Conservation (phyloP, 2,888 invertebrate species). For the Drosophila buzzatii region DNA sequence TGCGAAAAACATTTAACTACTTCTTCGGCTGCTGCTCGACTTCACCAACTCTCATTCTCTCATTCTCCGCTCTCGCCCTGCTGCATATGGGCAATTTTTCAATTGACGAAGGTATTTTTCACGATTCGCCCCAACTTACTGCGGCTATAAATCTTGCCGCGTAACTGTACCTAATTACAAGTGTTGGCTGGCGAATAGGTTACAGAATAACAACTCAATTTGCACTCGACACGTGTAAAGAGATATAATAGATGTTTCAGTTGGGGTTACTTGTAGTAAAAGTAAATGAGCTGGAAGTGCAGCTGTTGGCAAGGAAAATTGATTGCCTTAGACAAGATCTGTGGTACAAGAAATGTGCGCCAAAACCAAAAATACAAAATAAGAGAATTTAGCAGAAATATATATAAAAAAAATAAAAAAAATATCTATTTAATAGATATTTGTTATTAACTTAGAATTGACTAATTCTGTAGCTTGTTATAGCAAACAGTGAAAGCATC, state of each 20-base stretch:
- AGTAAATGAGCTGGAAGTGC: slow-evolving; percentile 15
- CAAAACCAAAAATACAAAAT: not conserved
- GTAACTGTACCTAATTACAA: slow-evolving; percentile 47
- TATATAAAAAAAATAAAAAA: not conserved
- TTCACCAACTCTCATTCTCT: not conserved
- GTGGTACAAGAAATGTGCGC: not conserved
- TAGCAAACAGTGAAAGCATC: too few relatives aligned
- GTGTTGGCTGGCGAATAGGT: not conserved
- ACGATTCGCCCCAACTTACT: not conserved
- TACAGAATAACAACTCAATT: slow-evolving; percentile 35
- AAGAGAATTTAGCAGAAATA: not conserved
- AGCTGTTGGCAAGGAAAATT: slow-evolving; percentile 2
- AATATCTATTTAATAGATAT: not conserved
- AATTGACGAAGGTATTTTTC: slow-evolving; percentile 44
- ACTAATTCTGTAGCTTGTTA: too few relatives aligned
- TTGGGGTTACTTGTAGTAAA: not conserved
- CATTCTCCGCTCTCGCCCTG: not conserved
- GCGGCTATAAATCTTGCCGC: slow-evolving; percentile 43
- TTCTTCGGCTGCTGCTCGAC: not conserved
- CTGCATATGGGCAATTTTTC: slow-evolving; percentile 44
- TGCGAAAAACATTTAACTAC: slow-evolving; percentile 4
- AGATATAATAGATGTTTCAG: slow-evolving; percentile 6
- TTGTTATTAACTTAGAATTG: too few relatives aligned
- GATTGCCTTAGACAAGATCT: not conserved
- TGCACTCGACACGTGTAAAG: slow-evolving; percentile 15